Percentiles rank a stretch among this genome's conserved stretches.
Conservation (phyloP, 92 coral and sea anemone species). For the Bergia sp. region DNA sequence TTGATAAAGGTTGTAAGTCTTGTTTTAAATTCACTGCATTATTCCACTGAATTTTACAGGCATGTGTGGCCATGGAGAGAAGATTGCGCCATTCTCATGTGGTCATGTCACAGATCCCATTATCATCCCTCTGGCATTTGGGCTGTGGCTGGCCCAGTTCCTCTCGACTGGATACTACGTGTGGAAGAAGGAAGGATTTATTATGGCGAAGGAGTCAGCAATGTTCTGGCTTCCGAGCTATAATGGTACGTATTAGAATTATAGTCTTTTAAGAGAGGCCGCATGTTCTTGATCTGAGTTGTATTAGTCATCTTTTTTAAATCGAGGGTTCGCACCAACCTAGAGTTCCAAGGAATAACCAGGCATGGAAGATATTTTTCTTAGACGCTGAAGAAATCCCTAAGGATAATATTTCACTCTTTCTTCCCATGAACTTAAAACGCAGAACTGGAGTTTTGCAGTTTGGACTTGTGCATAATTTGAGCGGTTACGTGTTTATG, state of each 20-base stretch:
- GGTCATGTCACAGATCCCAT: slow-evolving; percentile 4
- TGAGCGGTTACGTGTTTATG: no score
- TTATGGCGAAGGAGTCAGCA: slow-evolving; percentile 91
- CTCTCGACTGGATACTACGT: slow-evolving; percentile 78
- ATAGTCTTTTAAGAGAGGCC: no score
- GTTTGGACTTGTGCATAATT: no score
- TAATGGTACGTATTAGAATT: slow-evolving; percentile 64
- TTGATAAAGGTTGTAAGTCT: background rate
- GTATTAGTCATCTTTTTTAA: no score
- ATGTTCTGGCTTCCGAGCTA: slow-evolving; percentile 95
- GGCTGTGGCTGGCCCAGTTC: slow-evolving; percentile 75
- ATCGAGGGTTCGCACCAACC: no score
- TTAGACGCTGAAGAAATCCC: no score
- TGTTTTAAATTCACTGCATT: background rate
- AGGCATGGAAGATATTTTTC: no score
- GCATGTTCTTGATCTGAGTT: no score
- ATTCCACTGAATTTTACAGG: background rate
- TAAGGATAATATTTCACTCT: no score
- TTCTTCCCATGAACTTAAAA: no score
- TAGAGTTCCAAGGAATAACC: no score
- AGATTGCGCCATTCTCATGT: slow-evolving; percentile 48
- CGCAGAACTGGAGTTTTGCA: no score
- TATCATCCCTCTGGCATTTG: slow-evolving; percentile 45
- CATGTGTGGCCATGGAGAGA: slow-evolving; percentile 1
- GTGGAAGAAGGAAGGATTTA: slow-evolving; percentile 76